Percentiles rank a stretch among this genome's conserved stretches.
phyloP scores from a whole-genome alignment of 2,888 invertebrate genomes.

The Parthenolecanium corni region DNA sequence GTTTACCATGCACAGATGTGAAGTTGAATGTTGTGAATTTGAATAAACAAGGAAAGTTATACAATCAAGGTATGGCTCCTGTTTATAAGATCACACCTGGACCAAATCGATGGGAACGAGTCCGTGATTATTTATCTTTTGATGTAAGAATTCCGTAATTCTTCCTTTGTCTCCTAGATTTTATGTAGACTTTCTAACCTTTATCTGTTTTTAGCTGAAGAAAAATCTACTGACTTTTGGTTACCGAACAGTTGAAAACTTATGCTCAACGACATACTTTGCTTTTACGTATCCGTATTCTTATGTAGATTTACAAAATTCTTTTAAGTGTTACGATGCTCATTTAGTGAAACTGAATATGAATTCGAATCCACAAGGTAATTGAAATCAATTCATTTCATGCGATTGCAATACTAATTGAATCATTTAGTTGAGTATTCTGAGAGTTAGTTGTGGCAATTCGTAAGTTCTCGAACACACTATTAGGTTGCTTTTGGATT shows the following conservation, averaged over 20 bases:
- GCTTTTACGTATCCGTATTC: slow-evolving; percentile 87
- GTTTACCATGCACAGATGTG: slow-evolving; percentile 47
- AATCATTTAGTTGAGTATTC: too few relatives aligned
- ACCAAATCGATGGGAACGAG: slow-evolving; percentile 70
- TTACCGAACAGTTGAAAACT: slow-evolving; percentile 57
- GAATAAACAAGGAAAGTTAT: slow-evolving; percentile 82
- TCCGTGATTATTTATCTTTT: slow-evolving; percentile 65
- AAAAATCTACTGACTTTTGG: slow-evolving; percentile 52
- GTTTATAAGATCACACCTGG: slow-evolving; percentile 49
- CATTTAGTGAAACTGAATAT: slow-evolving; percentile 20
- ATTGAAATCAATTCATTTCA: too few relatives aligned
- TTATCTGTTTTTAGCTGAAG: slow-evolving; percentile 4
- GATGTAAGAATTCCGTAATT: slow-evolving; percentile 48
- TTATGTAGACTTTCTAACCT: not conserved
- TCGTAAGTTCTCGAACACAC: too few relatives aligned
- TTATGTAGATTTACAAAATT: slow-evolving; percentile 59
- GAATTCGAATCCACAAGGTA: slow-evolving; percentile 11
- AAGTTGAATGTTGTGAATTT: slow-evolving; percentile 76
- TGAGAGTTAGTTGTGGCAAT: too few relatives aligned
- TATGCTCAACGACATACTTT: slow-evolving; percentile 64
- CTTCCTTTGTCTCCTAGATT: too few relatives aligned
- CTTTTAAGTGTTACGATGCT: slow-evolving; percentile 9
- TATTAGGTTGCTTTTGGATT: too few relatives aligned
- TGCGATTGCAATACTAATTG: not conserved
- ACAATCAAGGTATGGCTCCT: slow-evolving; percentile 80